phyloP scores from a whole-genome alignment of 2,888 invertebrate genomes.

The Atherix ibis region DNA sequence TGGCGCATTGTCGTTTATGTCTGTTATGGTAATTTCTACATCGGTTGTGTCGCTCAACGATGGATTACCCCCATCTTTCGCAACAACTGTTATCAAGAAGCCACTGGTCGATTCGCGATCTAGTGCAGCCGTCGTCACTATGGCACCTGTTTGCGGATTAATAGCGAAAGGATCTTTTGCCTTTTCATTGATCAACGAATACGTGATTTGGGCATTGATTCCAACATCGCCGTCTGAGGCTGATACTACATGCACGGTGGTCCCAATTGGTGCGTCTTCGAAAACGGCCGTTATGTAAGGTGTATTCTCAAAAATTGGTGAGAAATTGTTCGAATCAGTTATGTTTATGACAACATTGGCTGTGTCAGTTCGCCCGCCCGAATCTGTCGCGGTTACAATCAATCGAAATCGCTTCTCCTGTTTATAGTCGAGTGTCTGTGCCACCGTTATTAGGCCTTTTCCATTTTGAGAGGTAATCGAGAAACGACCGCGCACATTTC shows the following conservation, averaged over 20 bases:
- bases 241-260: conserved; percentile 79
- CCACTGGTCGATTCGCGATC: conserved; percentile 73
- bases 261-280: conserved; percentile 84
- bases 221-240: conserved; percentile 92
- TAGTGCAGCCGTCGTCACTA: conserved; percentile 66
- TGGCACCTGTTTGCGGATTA: conserved; percentile 84
- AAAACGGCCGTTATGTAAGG: conserved; percentile 82
- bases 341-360: conserved; percentile 85
- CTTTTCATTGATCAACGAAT: conserved; percentile 54
- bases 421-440: conserved; percentile 83
- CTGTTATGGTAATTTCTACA: conserved; percentile 85
- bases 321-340: conserved; percentile 86
- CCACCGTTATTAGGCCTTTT: conserved; percentile 69
- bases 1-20: conserved; percentile 92
- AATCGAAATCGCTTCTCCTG: conserved; percentile 75
- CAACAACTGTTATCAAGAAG: conserved; percentile 81
- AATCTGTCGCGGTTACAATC: conserved; percentile 78
- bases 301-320: conserved; percentile 84
- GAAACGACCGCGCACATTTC: conserved; percentile 72
- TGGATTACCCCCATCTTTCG: conserved; percentile 83
- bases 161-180: conserved; percentile 65
- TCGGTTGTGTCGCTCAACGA: conserved; percentile 86
- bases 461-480: conserved; percentile 83
- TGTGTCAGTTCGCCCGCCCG: conserved; percentile 73
- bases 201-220: conserved; percentile 78